These are phyloP conservation scores for Myrmecobius fasciatus DNA, from an alignment of 2,113 vertebrate genomes.

Conservation along the genomic window DNA sequence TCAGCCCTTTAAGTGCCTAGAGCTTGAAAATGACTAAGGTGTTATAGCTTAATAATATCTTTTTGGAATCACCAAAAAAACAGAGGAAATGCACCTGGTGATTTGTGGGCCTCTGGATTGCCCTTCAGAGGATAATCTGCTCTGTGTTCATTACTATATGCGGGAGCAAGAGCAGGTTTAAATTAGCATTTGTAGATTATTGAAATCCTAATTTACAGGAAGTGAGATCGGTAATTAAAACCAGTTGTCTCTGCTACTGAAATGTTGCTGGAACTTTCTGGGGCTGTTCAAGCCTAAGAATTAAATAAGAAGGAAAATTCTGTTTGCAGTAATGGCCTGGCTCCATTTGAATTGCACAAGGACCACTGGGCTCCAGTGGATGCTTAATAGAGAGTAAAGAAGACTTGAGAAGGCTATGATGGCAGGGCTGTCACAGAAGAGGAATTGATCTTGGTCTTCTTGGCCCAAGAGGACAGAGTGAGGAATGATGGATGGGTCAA, in stretches of 20 bases:
- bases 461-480: background rate
- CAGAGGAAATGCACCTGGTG: constrained; percentile 67
- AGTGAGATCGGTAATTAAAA: constrained; percentile 76
- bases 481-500: background rate
- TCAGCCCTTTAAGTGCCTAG: constrained; percentile 80
- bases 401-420: background rate
- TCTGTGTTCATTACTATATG: constrained; percentile 65
- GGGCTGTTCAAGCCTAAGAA: constrained; percentile 15
- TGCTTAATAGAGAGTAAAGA: background rate
- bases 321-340: background rate
- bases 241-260: constrained; percentile 22
- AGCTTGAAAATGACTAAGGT: constrained; percentile 79
- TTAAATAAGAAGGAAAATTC: background rate
- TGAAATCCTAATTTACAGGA: constrained; percentile 66
- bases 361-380: background rate
- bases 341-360: background rate
- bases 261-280: constrained; percentile 5
- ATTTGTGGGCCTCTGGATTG: constrained; percentile 69
- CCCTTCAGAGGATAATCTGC: constrained; percentile 68
- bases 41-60: constrained; percentile 81
- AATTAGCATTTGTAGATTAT: constrained; percentile 75
- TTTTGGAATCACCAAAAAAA: constrained; percentile 74
- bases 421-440: background rate
- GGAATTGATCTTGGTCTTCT: background rate
- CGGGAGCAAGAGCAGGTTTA: constrained; percentile 66